phyloP scores from a whole-genome alignment of 2,888 invertebrate genomes.

The Macaria notata region DNA sequence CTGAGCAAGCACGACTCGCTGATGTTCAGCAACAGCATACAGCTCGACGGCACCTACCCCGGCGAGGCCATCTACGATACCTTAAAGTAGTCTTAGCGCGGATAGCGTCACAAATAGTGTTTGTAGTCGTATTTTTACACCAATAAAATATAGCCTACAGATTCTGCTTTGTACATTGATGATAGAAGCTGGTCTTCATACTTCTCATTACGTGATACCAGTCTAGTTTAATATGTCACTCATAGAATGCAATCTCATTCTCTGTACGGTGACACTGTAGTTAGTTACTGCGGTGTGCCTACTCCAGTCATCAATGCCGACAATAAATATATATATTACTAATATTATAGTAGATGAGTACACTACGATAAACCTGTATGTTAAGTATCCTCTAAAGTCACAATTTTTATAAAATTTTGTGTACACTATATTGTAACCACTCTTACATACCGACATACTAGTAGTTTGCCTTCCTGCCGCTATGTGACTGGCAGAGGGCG shows the following conservation, averaged over 20 bases:
- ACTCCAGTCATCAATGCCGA: too few species aligned
- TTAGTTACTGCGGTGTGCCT: too few species aligned
- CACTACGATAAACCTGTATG: too few species aligned
- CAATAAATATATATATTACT: too few species aligned
- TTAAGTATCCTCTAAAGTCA: too few species aligned
- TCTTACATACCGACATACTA: too few species aligned
- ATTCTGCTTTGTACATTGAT: conserved; percentile 35
- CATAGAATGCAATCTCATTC: not conserved
- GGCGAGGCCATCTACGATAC: conserved; percentile 81
- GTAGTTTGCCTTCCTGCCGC: too few species aligned
- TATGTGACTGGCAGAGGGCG: too few species aligned
- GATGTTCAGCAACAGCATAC: conserved; percentile 79
- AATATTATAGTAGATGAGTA: too few species aligned
- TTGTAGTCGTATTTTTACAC: conserved; percentile 52
- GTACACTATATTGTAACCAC: too few species aligned
- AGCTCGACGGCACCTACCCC: conserved; percentile 80
- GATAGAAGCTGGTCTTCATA: conserved; percentile 35
- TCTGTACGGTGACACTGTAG: too few species aligned
- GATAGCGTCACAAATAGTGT: conserved; percentile 37
- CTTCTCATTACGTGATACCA: conserved; percentile 14
- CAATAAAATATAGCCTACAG: conserved; percentile 47
- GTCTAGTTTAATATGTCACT: conserved; percentile 21
- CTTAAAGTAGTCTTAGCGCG: conserved; percentile 60
- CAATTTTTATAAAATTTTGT: too few species aligned
- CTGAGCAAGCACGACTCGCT: conserved; percentile 70